Base-by-base conservation (phyloP, 2,888 invertebrate species). In the Epinotia nisella region DNA sequence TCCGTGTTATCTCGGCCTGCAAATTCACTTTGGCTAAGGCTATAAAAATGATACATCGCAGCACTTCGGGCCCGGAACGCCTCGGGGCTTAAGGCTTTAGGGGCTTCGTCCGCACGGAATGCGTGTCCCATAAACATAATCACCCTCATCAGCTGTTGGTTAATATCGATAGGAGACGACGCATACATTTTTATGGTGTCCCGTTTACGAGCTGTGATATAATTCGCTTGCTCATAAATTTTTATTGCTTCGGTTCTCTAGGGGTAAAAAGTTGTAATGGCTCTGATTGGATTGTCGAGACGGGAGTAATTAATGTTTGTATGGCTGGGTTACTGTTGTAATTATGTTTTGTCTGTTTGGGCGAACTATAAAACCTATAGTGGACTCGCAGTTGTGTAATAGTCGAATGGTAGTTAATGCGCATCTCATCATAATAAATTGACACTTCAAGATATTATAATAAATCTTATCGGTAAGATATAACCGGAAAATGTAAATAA, bases 21-120 rank as follows among this genome's bases (percentile, higher is more conserved):
- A 90, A 91, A 92, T 92, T 93, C 92, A 92, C 92, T 92, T 93
- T 91, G 85, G 88, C 86, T 80, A 78, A 78, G 81, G 85, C 87
- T 82, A 90, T 93, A 92, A 92, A 92, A 91, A 90, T 92, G 91
- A 92, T 90, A 92, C 87, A 92, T 91, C 75, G 85, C 77, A 78
- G 84, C 83, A 88, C 87, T 90, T 88, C 83, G 80, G 82, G 80
- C 78, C 80, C 81, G 83, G 79, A 86, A 84, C 84, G 87, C 87
- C 87, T 85, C 81, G 83, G 83, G 89, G 85, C 79, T 85, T 86
- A 85, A 84, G 83, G 81, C 84, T 82, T 83, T 82, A 82, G 84
- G 82, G 84, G 78, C 81, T 80, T 79, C 80, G 80, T 80, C 80
- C 78, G 72, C 76, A 80, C 81, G 85, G 86, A 86, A 87, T 83